Evolutionary conservation across 2,797 vertebrate genomes (phyloP), one percentile per base, ranked within the genome.

Genomic region (Falco concolor): DNA sequence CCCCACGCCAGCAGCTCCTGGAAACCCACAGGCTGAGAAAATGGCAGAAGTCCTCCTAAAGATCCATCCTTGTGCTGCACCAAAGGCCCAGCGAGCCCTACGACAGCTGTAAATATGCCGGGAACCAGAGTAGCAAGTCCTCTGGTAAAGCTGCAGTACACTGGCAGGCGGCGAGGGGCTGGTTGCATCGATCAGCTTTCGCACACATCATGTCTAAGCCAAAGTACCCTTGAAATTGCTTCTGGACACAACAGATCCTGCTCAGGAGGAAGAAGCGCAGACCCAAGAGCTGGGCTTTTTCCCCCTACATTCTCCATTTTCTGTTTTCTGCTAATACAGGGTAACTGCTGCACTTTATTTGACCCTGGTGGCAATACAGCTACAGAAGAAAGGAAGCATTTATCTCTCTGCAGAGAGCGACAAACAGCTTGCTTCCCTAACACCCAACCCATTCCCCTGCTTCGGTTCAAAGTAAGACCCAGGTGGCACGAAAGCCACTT

Each of bases 341-440:
- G 42, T 68, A 57, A 68, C 45, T 75, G 53, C 59, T 61, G 70
- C 45, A 50, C 73, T 88, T 84, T 10, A 60, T 65, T 70, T 80
- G 72, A 87, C 82, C 57, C 25, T 0, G 0, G 12, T 1, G 1
- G 19, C 0, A 0, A 84, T 9, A 75, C 7, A 93, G 65, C 49
- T 40, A 36, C 19, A 78, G 84, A 77, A 78, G 52, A 61, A 80
- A 73, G 40, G 36, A 80, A 36, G 32, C 50, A 59, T 68, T 84
- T 81, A 45, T 53, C 47, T 77, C 81, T 75, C 50, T 78, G 89
- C 36, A 50, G 53, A 87, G 32, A 87, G 60, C 65, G 61, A 72
- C 57, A 54, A 77, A 80, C 30, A 53, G 36, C 28, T 92, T 84
- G 30, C 63, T 69, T 52, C 67, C 49, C 61, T 53, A 92, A 68